Evolutionary conservation across 2,797 vertebrate species (phyloP).

Genomic region (Rhinogobio ventralis): DNA sequence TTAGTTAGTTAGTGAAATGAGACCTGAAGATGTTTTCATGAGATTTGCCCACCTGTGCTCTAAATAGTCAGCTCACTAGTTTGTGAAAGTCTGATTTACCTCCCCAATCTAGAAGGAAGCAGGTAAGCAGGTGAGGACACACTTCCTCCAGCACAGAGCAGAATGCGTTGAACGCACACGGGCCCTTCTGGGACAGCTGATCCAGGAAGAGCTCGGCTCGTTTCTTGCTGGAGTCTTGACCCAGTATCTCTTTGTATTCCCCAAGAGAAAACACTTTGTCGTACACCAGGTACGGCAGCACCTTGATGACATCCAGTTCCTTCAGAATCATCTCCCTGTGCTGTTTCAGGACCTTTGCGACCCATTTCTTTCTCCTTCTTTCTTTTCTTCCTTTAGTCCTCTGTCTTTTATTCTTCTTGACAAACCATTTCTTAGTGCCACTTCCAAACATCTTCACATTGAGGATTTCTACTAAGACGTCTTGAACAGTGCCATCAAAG

Average conservation of each 20-base stretch:
- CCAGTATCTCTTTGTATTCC: slow-evolving; percentile 89
- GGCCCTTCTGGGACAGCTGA: slow-evolving; percentile 86
- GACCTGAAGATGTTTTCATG: neutral
- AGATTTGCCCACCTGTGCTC: neutral
- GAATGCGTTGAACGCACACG: slow-evolving; percentile 85
- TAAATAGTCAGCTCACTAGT: neutral
- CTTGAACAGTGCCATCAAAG: slow-evolving; percentile 68
- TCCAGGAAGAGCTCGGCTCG: slow-evolving; percentile 85
- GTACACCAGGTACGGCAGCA: slow-evolving; percentile 86
- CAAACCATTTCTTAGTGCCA: slow-evolving; percentile 82
- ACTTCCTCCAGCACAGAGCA: slow-evolving; percentile 89
- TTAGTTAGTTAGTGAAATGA: neutral
- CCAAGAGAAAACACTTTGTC: slow-evolving; percentile 87
- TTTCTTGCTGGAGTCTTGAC: slow-evolving; percentile 76
- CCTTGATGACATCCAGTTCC: slow-evolving; percentile 83
- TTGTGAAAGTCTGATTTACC: slow-evolving; percentile 72
- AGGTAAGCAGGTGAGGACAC: slow-evolving; percentile 88
- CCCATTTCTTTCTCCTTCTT: slow-evolving; percentile 79
- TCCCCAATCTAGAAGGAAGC: slow-evolving; percentile 87
- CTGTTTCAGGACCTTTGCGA: slow-evolving; percentile 78
- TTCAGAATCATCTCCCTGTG: slow-evolving; percentile 83
- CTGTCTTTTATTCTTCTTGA: slow-evolving; percentile 77
- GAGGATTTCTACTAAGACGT: slow-evolving; percentile 66
- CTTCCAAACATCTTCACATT: slow-evolving; percentile 83
- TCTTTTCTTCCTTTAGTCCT: slow-evolving; percentile 73